Evolutionary conservation across 2,888 invertebrate species (phyloP), one percentile per base, ranked within the genome.

Genomic region (Orchesella flavescens): DNA sequence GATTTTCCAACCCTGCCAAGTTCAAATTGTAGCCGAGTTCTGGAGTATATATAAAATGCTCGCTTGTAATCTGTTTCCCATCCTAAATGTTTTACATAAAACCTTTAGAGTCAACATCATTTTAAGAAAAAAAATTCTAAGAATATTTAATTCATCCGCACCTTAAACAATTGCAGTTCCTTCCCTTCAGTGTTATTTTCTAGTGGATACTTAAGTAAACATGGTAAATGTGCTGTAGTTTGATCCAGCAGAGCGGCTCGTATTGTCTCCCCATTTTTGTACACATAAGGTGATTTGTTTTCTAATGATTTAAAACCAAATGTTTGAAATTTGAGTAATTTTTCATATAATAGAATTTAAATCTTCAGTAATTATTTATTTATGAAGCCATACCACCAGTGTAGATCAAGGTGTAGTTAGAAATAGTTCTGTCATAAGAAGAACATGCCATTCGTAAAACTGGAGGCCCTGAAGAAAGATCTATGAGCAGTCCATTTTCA

Each of bases 21-120:
- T 83, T 83, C 15, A 83, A 24, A 72, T 65, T 15, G 66, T 63
- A 83, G 15, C 82, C 82, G 12, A 53, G 21, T 23, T 83, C 82
- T 9, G 65, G 71, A 15, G 46, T 55, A 17, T 83, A 83, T 43
- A 46, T 61, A 5, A 83, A 10, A 46, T 71, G 68, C 21, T 69
- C 24, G 13, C 75, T 63, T 68, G 74, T 75, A 19, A 81, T 43
- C 34, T 23, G 4, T 34, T 61, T 19, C 0, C 72, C 72, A 66
- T 83, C 76, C 82, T 83, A 19, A 19, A 44, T n/a, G n/a, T n/a
- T n/a, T n/a, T n/a, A n/a, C n/a, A n/a, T n/a, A n/a, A n/a, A n/a
- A n/a, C n/a, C n/a, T n/a, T n/a, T n/a, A n/a, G n/a, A n/a, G n/a
- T n/a, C n/a, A n/a, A n/a, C n/a, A n/a, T n/a, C n/a, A n/a, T n/a